Evolutionary conservation across 2,797 vertebrate species (phyloP).

Genomic region (Meriones psammophilus): DNA sequence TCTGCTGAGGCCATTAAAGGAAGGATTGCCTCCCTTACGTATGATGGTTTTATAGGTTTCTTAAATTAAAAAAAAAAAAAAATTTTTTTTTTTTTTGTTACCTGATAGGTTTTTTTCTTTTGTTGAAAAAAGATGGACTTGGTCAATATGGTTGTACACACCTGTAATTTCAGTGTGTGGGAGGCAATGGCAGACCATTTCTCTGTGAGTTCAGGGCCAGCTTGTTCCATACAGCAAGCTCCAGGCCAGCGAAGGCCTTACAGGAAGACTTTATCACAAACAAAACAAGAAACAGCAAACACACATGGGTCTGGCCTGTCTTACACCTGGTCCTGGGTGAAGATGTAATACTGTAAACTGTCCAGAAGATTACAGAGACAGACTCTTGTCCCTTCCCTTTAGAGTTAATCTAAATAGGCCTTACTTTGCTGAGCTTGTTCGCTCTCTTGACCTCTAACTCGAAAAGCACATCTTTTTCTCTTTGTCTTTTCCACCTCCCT

Average conservation of each 20-base stretch:
- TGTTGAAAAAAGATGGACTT: neutral
- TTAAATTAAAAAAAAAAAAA: neutral
- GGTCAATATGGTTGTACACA: neutral
- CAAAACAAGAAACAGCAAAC: neutral
- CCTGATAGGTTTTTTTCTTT: no score
- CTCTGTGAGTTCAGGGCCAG: neutral
- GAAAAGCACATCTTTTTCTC: neutral
- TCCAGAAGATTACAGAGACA: neutral
- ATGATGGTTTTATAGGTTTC: neutral
- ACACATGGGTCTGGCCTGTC: neutral
- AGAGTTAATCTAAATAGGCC: neutral
- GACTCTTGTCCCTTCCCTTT: neutral
- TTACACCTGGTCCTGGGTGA: neutral
- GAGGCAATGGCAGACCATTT: neutral
- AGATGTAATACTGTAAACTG: neutral
- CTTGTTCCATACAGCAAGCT: neutral
- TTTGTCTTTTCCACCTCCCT: neutral
- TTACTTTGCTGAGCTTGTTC: neutral
- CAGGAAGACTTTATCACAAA: no score
- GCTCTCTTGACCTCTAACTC: neutral
- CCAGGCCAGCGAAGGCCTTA: no score
- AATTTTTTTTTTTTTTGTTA: no score
- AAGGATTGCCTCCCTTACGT: neutral
- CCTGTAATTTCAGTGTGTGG: no score
- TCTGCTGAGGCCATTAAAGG: neutral